These are phyloP conservation scores for Callimorpha dominula DNA, from an alignment of 2,888 invertebrate species.

Conservation along the genomic window DNA sequence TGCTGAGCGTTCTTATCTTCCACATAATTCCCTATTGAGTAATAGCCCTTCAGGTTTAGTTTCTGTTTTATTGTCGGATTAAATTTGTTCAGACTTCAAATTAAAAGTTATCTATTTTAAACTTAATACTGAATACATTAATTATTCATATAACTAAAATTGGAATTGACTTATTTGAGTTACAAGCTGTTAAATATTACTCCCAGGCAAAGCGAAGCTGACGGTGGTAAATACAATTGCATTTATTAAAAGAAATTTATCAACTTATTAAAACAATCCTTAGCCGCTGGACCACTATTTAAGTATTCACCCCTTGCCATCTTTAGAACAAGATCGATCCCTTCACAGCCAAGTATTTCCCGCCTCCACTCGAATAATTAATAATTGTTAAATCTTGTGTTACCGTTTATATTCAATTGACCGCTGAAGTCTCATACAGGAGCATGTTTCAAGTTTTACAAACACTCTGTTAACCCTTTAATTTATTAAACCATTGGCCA, in stretches of 20 bases:
- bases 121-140: not conserved
- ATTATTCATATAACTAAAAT: not conserved
- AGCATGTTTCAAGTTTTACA: not conserved
- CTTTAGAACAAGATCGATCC: not conserved
- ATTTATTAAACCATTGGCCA: not conserved
- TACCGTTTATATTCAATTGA: not conserved
- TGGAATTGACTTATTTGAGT: not conserved
- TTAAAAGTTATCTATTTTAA: too few relatives aligned
- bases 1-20: too few relatives aligned
- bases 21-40: too few relatives aligned
- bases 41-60: too few relatives aligned
- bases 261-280: not conserved
- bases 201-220: not conserved
- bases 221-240: not conserved
- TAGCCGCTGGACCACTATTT: not conserved
- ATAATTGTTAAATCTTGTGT: too few relatives aligned
- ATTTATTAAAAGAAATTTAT: not conserved
- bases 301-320: not conserved
- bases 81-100: too few relatives aligned
- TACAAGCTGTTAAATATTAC: not conserved
- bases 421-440: not conserved
- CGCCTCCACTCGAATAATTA: not conserved
- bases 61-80: too few relatives aligned
- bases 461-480: too few relatives aligned
- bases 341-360: not conserved